phyloP scores from a whole-genome alignment of 2,113 vertebrate species.

The Daubentonia madagascariensis region DNA sequence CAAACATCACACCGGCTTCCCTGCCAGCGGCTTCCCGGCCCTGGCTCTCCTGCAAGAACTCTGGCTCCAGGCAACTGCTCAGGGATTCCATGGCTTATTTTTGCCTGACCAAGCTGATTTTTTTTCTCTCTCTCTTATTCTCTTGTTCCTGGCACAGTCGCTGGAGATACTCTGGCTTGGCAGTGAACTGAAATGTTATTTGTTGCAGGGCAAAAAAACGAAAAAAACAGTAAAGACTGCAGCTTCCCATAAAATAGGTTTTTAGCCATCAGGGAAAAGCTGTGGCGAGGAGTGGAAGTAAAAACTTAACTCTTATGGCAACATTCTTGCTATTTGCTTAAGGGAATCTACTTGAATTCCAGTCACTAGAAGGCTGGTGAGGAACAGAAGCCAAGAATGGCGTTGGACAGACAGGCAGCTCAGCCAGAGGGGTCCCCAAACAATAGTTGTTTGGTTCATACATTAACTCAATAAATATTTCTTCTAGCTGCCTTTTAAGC shows the following conservation, averaged over 20 bases:
- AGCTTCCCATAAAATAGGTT: background rate
- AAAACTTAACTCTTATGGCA: background rate
- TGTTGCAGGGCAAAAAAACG: background rate
- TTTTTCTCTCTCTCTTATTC: background rate
- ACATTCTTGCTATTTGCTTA: background rate
- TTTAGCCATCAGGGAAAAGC: background rate
- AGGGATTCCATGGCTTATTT: slow-evolving; percentile 26
- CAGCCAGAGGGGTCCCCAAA: background rate
- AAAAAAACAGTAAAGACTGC: background rate
- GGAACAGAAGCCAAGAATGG: background rate
- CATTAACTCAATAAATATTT: background rate
- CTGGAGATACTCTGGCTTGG: background rate
- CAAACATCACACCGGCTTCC: background rate
- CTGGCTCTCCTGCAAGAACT: background rate
- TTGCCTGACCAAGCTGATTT: slow-evolving; percentile 39
- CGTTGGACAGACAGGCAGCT: background rate
- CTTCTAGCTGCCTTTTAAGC: too few relatives aligned
- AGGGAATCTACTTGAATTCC: background rate
- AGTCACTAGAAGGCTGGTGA: background rate
- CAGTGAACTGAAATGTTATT: background rate
- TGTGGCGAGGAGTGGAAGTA: background rate
- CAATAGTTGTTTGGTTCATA: background rate
- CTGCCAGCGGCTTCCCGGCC: background rate
- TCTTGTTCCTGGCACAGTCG: slow-evolving; percentile 28
- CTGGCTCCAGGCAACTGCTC: background rate